A percentile compares a stretch with the other conserved stretches of the same genome.
Conservation (phyloP, 2,113 vertebrate species). For the Guaruba guarouba region DNA sequence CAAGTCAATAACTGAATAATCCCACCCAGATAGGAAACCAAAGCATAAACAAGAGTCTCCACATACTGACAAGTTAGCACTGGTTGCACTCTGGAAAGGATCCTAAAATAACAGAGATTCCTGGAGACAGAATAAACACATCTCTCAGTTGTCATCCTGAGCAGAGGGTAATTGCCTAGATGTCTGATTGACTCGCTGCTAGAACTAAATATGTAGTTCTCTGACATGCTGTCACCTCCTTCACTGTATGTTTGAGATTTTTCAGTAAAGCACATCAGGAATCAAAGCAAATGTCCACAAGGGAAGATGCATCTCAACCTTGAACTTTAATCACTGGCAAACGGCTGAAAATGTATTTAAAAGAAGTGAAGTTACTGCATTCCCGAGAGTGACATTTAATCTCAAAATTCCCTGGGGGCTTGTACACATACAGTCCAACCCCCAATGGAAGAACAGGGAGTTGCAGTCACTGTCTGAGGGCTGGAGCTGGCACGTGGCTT, state of each 20-base stretch:
- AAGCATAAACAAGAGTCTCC: constrained; percentile 61
- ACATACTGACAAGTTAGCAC: constrained; percentile 64
- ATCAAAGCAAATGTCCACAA: constrained; percentile 56
- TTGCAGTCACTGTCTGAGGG: background rate
- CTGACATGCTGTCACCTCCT: constrained; percentile 58
- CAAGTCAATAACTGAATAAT: constrained; percentile 70
- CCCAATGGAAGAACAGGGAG: fast-evolving
- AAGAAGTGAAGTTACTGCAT: constrained; percentile 7
- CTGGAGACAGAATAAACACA: constrained; percentile 68
- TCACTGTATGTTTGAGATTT: background rate
- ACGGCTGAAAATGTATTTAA: constrained; percentile 2
- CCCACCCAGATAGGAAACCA: constrained; percentile 68
- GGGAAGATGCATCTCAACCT: constrained; percentile 46
- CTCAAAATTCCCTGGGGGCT: background rate
- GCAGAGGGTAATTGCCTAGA: constrained; percentile 63
- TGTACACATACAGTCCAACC: fast-evolving
- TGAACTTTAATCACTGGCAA: constrained; percentile 26
- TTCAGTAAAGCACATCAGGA: constrained; percentile 45
- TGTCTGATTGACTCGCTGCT: constrained; percentile 61
- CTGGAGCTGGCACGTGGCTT: fast-evolving
- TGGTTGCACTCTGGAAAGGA: constrained; percentile 61
- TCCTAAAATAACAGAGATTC: constrained; percentile 68
- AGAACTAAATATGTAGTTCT: constrained; percentile 54
- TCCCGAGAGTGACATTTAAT: constrained; percentile 36
- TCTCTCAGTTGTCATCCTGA: constrained; percentile 66